Conservation (phyloP, 2,888 invertebrate species). For the Gastrophysa polygoni region DNA sequence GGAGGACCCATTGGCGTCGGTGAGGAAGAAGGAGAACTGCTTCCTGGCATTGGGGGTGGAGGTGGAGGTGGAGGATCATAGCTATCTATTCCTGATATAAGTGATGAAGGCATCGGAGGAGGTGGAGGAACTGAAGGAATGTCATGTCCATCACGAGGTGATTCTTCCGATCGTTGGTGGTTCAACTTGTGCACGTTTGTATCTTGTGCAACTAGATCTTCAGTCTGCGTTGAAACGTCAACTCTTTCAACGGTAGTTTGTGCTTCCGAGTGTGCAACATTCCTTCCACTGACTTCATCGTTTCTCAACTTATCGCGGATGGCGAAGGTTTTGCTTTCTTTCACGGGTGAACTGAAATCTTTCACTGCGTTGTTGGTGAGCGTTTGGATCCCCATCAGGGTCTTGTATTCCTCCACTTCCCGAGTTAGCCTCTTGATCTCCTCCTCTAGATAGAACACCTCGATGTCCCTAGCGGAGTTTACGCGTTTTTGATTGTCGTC, state of each 20-base stretch:
- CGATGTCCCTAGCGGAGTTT: slow-evolving; percentile 53
- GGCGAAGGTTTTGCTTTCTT: slow-evolving; percentile 46
- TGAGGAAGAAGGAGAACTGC: slow-evolving; percentile 34
- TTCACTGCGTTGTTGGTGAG: slow-evolving; percentile 62
- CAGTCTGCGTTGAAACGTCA: slow-evolving; percentile 33
- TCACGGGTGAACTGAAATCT: slow-evolving; percentile 60
- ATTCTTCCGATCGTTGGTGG: slow-evolving; percentile 1
- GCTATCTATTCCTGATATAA: background rate
- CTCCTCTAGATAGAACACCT: slow-evolving; percentile 53
- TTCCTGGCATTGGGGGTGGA: slow-evolving; percentile 21
- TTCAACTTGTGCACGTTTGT: slow-evolving; percentile 13
- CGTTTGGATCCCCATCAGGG: slow-evolving; percentile 64
- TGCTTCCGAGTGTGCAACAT: slow-evolving; percentile 29
- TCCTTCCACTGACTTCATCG: slow-evolving; percentile 20
- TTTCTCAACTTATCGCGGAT: slow-evolving; percentile 44
- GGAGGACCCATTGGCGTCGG: slow-evolving; percentile 45
- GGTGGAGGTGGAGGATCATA: slow-evolving; percentile 26
- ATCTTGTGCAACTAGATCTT: slow-evolving; percentile 21
- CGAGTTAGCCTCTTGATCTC: slow-evolving; percentile 63
- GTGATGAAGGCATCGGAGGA: slow-evolving; percentile 51
- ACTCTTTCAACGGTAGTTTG: slow-evolving; percentile 21
- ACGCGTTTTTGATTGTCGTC: slow-evolving; percentile 38
- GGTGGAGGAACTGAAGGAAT: no score
- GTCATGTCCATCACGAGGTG: no score
- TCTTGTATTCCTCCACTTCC: slow-evolving; percentile 66